These are phyloP conservation scores for Meriones psammophilus DNA, from an alignment of 2,797 vertebrate species.

Conservation along the genomic window DNA sequence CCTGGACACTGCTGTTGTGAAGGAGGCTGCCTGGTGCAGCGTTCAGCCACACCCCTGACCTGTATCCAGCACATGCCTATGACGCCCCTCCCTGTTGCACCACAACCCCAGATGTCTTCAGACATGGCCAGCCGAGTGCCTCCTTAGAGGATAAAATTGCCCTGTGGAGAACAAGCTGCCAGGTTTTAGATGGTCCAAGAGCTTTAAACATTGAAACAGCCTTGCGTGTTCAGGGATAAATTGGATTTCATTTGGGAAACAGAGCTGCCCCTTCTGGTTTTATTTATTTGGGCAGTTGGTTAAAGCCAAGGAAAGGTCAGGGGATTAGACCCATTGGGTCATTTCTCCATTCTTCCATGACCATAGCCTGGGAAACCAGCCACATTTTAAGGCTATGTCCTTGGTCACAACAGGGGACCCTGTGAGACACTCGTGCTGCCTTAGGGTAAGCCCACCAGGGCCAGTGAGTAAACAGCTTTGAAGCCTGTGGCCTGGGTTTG, in stretches of 20 bases:
- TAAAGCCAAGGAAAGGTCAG: constrained; percentile 81
- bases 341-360: constrained; percentile 80
- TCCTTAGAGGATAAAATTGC: not conserved
- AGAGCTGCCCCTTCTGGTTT: constrained; percentile 61
- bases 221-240: constrained; percentile 71
- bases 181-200: constrained; percentile 54
- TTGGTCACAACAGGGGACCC: constrained; percentile 74
- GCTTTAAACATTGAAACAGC: constrained; percentile 59
- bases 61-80: not conserved
- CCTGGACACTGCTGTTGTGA: not conserved
- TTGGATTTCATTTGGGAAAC: constrained; percentile 79
- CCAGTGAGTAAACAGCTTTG: constrained; percentile 71
- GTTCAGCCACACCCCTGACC: not conserved
- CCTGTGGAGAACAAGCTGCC: constrained; percentile 22
- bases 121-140: constrained; percentile 32
- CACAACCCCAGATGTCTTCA: not conserved
- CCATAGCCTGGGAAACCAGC: constrained; percentile 76
- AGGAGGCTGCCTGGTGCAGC: not conserved
- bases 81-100: not conserved
- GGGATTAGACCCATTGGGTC: constrained; percentile 73
- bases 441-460: constrained; percentile 58
- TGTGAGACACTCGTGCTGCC: constrained; percentile 62
- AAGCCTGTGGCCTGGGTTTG: constrained; percentile 57
- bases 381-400: constrained; percentile 75
- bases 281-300: constrained; percentile 82